phyloP scores from a whole-genome alignment of 2,797 vertebrate species.

The Cirrhinus molitorella region DNA sequence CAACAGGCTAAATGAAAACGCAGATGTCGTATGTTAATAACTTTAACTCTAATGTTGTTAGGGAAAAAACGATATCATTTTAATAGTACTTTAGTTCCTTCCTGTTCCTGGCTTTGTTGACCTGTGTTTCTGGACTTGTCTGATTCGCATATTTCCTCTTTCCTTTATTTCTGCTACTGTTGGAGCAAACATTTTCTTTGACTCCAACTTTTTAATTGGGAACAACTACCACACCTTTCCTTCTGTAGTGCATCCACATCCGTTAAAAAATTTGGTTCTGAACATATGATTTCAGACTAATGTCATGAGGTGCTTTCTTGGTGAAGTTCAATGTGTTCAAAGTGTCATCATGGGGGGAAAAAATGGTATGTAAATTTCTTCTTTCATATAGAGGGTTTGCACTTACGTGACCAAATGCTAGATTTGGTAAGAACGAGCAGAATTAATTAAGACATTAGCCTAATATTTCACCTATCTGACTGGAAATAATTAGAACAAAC shows the following conservation, averaged over 20 bases:
- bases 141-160: not conserved
- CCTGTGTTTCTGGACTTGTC: not conserved
- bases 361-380: not conserved
- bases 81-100: not conserved
- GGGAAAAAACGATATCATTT: not conserved
- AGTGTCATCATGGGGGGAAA: not conserved
- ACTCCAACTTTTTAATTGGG: not conserved
- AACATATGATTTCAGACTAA: not conserved
- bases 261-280: not conserved
- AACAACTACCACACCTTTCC: not conserved
- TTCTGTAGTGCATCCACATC: not conserved
- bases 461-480: too few species aligned
- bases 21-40: not conserved
- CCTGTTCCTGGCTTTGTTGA: not conserved
- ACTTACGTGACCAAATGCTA: too few species aligned
- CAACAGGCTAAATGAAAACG: not conserved
- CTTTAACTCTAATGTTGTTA: not conserved
- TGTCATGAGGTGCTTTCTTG: not conserved
- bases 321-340: not conserved
- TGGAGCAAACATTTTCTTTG: not conserved
- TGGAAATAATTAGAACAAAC: too few species aligned
- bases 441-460: too few species aligned
- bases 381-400: not conserved
- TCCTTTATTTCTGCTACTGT: not conserved
- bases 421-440: too few species aligned